These are phyloP conservation scores for Vesta saturnalis DNA, from an alignment of 2,888 invertebrate species.

Conservation along the genomic window DNA sequence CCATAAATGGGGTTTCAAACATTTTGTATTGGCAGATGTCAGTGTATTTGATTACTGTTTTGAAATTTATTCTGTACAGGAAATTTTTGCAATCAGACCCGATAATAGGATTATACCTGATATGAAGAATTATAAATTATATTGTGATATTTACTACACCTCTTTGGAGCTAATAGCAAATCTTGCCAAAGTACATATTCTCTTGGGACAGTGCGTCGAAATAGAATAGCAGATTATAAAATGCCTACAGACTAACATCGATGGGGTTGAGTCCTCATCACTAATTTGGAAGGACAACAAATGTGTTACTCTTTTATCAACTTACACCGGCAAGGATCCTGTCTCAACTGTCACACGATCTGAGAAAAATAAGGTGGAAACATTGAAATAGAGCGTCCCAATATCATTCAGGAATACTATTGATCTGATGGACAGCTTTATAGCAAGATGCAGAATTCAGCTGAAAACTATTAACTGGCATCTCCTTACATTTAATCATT, in stretches of 20 bases:
- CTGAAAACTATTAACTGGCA: too few relatives aligned
- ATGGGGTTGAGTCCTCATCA: conserved; percentile 36
- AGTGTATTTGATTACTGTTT: conserved; percentile 48
- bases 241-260: conserved; percentile 45
- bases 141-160: conserved; percentile 48
- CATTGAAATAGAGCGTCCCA: conserved; percentile 40
- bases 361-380: conserved; percentile 27
- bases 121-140: not conserved
- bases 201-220: conserved; percentile 47
- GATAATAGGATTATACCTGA: conserved; percentile 37
- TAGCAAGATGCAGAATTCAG: too few relatives aligned
- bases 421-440: too few relatives aligned
- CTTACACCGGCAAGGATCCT: conserved; percentile 47
- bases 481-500: too few relatives aligned
- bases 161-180: conserved; percentile 41
- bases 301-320: too few relatives aligned
- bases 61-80: too few relatives aligned
- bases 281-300: conserved; percentile 51
- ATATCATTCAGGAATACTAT: too few relatives aligned
- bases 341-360: conserved; percentile 17
- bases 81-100: too few relatives aligned
- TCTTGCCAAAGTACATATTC: conserved; percentile 38
- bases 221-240: conserved; percentile 47
- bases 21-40: conserved; percentile 46
- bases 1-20: conserved; percentile 52